Evolutionary conservation across 1,140 invertebrate genomes (phyloP).

Genomic region (Stenopsyche tienmushanensis): DNA sequence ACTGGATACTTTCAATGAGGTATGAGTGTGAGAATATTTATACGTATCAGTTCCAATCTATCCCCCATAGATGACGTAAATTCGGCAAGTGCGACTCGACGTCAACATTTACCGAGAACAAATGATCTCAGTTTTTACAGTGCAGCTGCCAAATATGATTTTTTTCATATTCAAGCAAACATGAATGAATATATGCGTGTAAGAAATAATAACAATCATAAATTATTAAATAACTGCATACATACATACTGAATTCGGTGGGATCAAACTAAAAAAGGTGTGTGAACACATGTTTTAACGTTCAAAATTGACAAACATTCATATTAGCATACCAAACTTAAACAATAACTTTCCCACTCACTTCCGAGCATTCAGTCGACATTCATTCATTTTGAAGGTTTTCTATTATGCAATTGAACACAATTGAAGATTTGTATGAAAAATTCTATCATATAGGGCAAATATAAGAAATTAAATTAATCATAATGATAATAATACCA

Average conservation of each 20-base stretch:
- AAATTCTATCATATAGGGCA: slow-evolving; percentile 18
- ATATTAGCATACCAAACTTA: not conserved
- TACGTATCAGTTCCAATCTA: too few relatives aligned
- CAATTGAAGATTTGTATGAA: slow-evolving; percentile 36
- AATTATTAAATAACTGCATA: slow-evolving; percentile 8
- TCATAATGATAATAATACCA: slow-evolving; percentile 9
- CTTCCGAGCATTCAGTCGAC: not conserved
- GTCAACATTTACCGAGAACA: too few relatives aligned
- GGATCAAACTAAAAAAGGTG: slow-evolving; percentile 28
- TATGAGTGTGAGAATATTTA: too few relatives aligned
- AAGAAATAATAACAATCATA: slow-evolving; percentile 8
- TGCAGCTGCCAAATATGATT: not conserved
- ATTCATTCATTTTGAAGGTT: not conserved
- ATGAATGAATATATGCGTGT: not conserved
- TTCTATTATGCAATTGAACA: slow-evolving; percentile 33
- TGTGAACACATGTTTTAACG: slow-evolving; percentile 9
- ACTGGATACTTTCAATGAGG: too few relatives aligned
- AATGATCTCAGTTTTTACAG: too few relatives aligned
- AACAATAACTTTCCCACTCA: not conserved
- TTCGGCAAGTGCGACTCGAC: too few relatives aligned
- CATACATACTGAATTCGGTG: slow-evolving; percentile 37
- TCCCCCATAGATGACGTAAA: too few relatives aligned
- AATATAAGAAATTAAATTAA: slow-evolving; percentile 4
- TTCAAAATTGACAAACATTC: not conserved
- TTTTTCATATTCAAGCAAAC: not conserved